Percentiles rank a stretch among this genome's conserved stretches.
Conservation (phyloP, 2,113 vertebrate genomes). For the Eurypyga helias region DNA sequence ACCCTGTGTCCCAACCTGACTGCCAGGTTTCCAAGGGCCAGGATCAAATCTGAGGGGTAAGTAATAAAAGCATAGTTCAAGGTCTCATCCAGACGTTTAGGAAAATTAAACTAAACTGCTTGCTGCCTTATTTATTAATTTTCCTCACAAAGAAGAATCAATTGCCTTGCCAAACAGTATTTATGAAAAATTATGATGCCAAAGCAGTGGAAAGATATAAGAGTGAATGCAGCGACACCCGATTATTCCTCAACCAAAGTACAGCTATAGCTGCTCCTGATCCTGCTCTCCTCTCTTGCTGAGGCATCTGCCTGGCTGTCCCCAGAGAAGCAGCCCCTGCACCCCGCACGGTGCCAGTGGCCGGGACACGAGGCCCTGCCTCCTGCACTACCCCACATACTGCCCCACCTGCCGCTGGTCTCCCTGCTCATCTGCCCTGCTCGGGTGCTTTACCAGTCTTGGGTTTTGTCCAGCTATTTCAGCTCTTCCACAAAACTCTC, state of each 20-base stretch:
- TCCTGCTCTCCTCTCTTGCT: neutral
- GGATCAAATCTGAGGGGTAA: neutral
- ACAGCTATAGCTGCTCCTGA: neutral
- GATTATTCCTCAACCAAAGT: neutral
- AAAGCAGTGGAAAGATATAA: neutral
- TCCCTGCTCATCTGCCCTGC: rapidly evolving
- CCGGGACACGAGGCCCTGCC: rapidly evolving
- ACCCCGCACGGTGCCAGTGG: rapidly evolving
- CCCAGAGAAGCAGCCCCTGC: neutral
- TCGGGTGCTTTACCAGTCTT: neutral
- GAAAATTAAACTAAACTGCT: neutral
- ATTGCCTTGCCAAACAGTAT: neutral
- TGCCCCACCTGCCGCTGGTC: rapidly evolving
- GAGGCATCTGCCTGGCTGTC: rapidly evolving
- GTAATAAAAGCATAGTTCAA: neutral
- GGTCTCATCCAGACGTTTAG: neutral
- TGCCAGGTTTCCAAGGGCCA: neutral
- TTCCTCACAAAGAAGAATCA: neutral
- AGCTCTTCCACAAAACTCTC: neutral
- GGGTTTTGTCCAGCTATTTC: neutral
- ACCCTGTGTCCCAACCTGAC: rapidly evolving
- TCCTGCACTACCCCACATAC: rapidly evolving
- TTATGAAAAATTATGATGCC: neutral
- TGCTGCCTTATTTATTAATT: neutral
- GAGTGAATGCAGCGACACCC: neutral